Conservation (phyloP, 2,888 invertebrate species). For the Hypomecis atomaria region DNA sequence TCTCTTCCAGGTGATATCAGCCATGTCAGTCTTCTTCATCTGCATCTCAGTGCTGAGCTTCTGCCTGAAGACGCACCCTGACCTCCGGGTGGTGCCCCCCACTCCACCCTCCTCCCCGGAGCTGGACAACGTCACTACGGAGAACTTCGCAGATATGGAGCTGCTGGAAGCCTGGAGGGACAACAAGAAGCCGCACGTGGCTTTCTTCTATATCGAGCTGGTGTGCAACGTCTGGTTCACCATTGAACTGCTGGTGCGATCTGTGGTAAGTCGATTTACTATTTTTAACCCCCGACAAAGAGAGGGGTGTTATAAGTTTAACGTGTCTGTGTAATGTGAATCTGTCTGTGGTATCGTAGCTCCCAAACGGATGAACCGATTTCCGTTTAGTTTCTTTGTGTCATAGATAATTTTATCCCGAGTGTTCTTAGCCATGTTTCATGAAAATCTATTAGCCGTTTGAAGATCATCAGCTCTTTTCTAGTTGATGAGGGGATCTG, state of each 20-base stretch:
- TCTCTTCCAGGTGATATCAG: slow-evolving; percentile 91
- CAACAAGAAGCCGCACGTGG: slow-evolving; percentile 86
- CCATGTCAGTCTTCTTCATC: slow-evolving; percentile 97
- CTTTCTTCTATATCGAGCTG: slow-evolving; percentile 96
- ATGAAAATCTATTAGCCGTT: too few relatives aligned
- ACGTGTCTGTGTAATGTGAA: too few relatives aligned
- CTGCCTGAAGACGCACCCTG: slow-evolving; percentile 98
- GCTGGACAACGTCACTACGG: slow-evolving; percentile 47
- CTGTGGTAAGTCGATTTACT: slow-evolving; percentile 88
- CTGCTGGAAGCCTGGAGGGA: slow-evolving; percentile 71
- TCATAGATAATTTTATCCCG: too few relatives aligned
- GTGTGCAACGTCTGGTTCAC: slow-evolving; percentile 98
- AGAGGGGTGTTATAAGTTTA: too few relatives aligned
- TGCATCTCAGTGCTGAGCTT: slow-evolving; percentile 97
- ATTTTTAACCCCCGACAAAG: too few relatives aligned
- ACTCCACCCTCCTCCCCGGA: slow-evolving; percentile 45
- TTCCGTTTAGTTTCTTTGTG: too few relatives aligned
- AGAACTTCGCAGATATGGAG: slow-evolving; percentile 45
- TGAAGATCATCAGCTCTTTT: too few relatives aligned
- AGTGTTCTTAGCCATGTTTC: too few relatives aligned
- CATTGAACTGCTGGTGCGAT: slow-evolving; percentile 94
- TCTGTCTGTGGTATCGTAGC: too few relatives aligned
- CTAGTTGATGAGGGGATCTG: too few relatives aligned
- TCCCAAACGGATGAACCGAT: too few relatives aligned
- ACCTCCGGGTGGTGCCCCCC: slow-evolving; percentile 87